Conservation (phyloP, 2,888 invertebrate genomes). For the Metalampra italica region DNA sequence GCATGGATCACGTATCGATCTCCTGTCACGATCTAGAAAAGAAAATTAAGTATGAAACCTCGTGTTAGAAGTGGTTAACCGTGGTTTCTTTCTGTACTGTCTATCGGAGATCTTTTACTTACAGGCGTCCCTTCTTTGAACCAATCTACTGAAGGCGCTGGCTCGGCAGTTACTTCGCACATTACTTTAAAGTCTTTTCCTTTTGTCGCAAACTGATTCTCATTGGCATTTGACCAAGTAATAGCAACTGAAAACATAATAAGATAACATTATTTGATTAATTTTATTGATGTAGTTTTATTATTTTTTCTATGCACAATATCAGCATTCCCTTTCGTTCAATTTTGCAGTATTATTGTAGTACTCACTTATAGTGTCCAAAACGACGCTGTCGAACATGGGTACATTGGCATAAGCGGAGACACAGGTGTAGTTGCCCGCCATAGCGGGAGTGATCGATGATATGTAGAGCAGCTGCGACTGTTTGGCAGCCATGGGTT, state of each 20-base stretch:
- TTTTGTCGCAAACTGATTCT: constrained; percentile 88
- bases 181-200: constrained; percentile 86
- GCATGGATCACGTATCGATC: constrained; percentile 86
- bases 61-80: too few species aligned
- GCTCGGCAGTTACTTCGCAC: constrained; percentile 91
- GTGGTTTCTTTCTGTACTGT: too few species aligned
- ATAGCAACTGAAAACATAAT: constrained; percentile 83
- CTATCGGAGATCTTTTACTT: constrained; percentile 29
- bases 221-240: constrained; percentile 91
- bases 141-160: constrained; percentile 92
- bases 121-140: constrained; percentile 85
- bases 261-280: neutral
- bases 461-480: constrained; percentile 86
- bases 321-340: too few species aligned
- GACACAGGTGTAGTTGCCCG: constrained; percentile 89
- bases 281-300: too few species aligned
- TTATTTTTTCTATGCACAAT: too few species aligned
- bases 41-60: neutral
- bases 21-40: constrained; percentile 79
- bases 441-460: constrained; percentile 85
- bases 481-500: constrained; percentile 80
- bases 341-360: too few species aligned
- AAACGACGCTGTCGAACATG: constrained; percentile 81
- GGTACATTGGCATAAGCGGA: constrained; percentile 88
- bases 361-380: constrained; percentile 81